These are phyloP conservation scores for Seira musarum DNA, from an alignment of 2,888 invertebrate genomes.

Conservation along the genomic window DNA sequence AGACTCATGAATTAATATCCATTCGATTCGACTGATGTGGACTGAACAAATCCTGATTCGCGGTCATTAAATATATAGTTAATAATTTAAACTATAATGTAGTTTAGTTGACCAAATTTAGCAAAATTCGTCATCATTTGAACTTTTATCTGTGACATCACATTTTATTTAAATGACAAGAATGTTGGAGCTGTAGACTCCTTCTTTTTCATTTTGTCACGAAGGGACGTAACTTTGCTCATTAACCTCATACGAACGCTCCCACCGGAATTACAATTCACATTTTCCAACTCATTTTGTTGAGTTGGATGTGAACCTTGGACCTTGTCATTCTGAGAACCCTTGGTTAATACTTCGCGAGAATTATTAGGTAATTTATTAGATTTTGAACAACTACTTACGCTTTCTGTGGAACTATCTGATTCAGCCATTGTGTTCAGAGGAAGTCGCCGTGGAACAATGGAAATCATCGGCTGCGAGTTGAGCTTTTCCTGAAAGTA, in stretches of 20 bases:
- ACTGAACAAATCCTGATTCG: too few relatives aligned
- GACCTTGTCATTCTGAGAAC: background rate
- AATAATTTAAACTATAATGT: too few relatives aligned
- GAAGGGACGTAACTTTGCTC: constrained; percentile 20
- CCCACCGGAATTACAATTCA: background rate
- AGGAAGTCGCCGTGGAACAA: constrained; percentile 52
- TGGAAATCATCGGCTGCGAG: constrained; percentile 42
- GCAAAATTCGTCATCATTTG: too few relatives aligned
- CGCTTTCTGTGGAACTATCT: background rate
- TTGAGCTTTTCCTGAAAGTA: constrained; percentile 46
- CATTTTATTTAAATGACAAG: background rate
- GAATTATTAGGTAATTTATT: background rate
- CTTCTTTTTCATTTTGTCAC: constrained; percentile 24
- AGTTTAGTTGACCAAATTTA: too few relatives aligned
- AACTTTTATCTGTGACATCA: too few relatives aligned
- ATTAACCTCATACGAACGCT: constrained; percentile 20
- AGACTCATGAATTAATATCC: too few relatives aligned
- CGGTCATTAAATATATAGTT: too few relatives aligned
- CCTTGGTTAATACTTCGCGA: background rate
- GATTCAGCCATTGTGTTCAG: background rate
- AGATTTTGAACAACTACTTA: background rate
- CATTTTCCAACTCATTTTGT: background rate
- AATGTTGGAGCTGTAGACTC: constrained; percentile 15
- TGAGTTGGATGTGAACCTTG: background rate
- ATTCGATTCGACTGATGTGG: too few relatives aligned